Evolutionary conservation across 2,113 vertebrate genomes (phyloP).

Genomic region (Syngnathoides biaculeatus): DNA sequence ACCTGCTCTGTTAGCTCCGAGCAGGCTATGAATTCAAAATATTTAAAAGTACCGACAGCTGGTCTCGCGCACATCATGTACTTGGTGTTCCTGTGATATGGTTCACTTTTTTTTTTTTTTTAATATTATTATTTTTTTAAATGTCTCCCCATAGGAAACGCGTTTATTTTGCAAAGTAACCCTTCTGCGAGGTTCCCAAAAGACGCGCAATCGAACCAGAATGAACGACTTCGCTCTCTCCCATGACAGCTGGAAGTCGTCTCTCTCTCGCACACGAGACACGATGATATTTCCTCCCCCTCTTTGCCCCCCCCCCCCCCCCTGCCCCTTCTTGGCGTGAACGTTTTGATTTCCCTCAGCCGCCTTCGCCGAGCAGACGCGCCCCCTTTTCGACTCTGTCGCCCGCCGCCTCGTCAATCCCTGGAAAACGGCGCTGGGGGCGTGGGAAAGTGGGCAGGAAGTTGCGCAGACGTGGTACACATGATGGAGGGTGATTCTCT

Average conservation of each 20-base stretch:
- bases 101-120: slow-evolving; percentile 2
- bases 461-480: slow-evolving; percentile 38
- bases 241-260: slow-evolving; percentile 58
- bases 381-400: not conserved
- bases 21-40: slow-evolving; percentile 15
- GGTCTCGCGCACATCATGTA: slow-evolving; percentile 5
- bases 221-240: no score
- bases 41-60: slow-evolving; percentile 23
- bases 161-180: not conserved
- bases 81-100: slow-evolving; percentile 8
- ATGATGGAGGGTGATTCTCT: slow-evolving; percentile 21
- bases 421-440: no score
- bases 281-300: slow-evolving; percentile 57
- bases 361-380: not conserved
- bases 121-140: no score
- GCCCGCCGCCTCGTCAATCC: no score
- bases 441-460: slow-evolving; percentile 66
- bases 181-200: no score
- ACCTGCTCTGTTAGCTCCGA: slow-evolving; percentile 7
- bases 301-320: slow-evolving; percentile 32
- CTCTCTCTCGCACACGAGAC: slow-evolving; percentile 41
- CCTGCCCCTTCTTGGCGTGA: not conserved
- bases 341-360: not conserved
- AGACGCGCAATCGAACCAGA: no score
- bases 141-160: not conserved